Percentiles rank a stretch among this genome's conserved stretches.
These are phyloP conservation scores for Tanytarsus gracilentus DNA, from an alignment of 2,888 invertebrate genomes.

Conservation along the genomic window DNA sequence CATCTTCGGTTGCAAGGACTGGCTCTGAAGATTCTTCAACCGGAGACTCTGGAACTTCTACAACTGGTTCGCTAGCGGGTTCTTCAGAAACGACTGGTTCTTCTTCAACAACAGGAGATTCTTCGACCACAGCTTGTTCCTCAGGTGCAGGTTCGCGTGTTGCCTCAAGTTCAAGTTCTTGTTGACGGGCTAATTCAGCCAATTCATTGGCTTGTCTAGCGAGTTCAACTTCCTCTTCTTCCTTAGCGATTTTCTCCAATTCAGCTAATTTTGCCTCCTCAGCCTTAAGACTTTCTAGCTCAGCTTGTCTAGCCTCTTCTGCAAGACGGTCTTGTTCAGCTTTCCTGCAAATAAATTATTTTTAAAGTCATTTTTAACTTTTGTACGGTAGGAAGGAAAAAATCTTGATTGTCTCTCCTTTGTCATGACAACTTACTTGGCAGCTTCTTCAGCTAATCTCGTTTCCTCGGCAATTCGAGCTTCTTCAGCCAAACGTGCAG, in stretches of 20 bases:
- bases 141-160: slow-evolving; percentile 46
- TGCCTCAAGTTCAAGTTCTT: slow-evolving; percentile 51
- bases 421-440: slow-evolving; percentile 30
- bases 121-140: slow-evolving; percentile 34
- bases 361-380: neutral
- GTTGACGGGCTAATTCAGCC: slow-evolving; percentile 55
- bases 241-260: slow-evolving; percentile 49
- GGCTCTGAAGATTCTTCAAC: slow-evolving; percentile 42
- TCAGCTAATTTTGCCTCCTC: slow-evolving; percentile 40
- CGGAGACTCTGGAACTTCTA: slow-evolving; percentile 34
- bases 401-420: neutral
- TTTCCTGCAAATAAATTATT: slow-evolving; percentile 12
- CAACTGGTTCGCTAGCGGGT: slow-evolving; percentile 30
- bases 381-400: neutral
- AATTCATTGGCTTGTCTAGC: slow-evolving; percentile 63
- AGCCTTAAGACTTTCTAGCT: slow-evolving; percentile 45
- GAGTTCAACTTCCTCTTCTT: slow-evolving; percentile 56
- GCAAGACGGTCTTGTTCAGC: slow-evolving; percentile 40
- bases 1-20: slow-evolving; percentile 44
- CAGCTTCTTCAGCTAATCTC: slow-evolving; percentile 34
- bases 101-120: slow-evolving; percentile 36
- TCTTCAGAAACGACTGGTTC: slow-evolving; percentile 34
- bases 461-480: slow-evolving; percentile 33
- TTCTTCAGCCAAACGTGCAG: slow-evolving; percentile 29
- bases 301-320: slow-evolving; percentile 45